These are phyloP conservation scores for Dermatemys mawii DNA, from an alignment of 2,113 vertebrate genomes.

Conservation along the genomic window DNA sequence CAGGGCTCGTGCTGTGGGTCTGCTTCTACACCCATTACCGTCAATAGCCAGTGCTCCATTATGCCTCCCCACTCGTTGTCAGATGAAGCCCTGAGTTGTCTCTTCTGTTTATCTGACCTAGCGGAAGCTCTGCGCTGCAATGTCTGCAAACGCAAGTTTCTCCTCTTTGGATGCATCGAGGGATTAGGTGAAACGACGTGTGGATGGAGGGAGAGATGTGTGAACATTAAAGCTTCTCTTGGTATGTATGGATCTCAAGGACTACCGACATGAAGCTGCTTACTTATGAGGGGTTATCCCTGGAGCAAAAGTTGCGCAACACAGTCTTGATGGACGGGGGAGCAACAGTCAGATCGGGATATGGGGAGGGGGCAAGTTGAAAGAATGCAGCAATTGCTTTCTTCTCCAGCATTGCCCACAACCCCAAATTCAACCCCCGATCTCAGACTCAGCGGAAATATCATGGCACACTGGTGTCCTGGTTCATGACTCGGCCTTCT, in stretches of 20 bases:
- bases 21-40: neutral
- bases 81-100: rapidly evolving
- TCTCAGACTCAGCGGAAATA: rapidly evolving
- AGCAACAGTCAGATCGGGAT: rapidly evolving
- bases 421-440: neutral
- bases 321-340: rapidly evolving
- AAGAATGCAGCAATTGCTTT: rapidly evolving
- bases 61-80: neutral
- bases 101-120: rapidly evolving
- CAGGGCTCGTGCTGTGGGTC: neutral
- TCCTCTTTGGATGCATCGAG: neutral
- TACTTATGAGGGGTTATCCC: rapidly evolving
- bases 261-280: rapidly evolving
- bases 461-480: too few species aligned
- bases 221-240: neutral
- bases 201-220: conserved; percentile 24
- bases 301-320: rapidly evolving
- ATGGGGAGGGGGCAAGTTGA: rapidly evolving
- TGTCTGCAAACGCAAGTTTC: conserved; percentile 36
- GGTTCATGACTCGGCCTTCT: too few species aligned
- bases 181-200: neutral
- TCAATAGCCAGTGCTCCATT: rapidly evolving
- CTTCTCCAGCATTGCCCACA: neutral
- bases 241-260: rapidly evolving
- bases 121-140: neutral